Evolutionary conservation across 2,797 vertebrate genomes (phyloP).

Genomic region (Echeneis naucrates): DNA sequence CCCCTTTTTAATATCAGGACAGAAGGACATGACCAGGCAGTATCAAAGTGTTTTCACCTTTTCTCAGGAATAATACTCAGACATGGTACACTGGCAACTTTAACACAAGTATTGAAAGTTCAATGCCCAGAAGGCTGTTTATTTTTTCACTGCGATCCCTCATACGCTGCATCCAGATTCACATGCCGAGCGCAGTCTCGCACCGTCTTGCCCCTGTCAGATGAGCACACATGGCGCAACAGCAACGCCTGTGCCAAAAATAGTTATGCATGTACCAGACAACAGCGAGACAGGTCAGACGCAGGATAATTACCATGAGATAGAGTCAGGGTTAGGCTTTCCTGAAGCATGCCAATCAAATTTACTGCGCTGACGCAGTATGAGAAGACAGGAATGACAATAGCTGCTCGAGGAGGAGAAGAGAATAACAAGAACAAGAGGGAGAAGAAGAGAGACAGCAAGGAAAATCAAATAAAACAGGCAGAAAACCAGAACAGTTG

Average conservation of each 20-base stretch:
- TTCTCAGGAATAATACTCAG: conserved; percentile 20
- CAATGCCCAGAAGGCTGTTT: conserved; percentile 12
- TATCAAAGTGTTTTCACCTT: conserved; percentile 18
- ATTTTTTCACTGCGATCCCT: conserved; percentile 26
- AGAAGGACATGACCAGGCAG: conserved; percentile 39
- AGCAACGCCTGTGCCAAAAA: conserved; percentile 44
- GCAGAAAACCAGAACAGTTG: conserved; percentile 34
- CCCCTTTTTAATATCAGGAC: conserved; percentile 5
- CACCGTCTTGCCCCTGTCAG: not conserved
- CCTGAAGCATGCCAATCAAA: conserved; percentile 45
- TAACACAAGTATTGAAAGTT: conserved; percentile 54
- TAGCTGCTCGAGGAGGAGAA: conserved; percentile 37
- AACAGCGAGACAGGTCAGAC: conserved; percentile 67
- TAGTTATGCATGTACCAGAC: conserved; percentile 53
- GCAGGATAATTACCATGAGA: conserved; percentile 63
- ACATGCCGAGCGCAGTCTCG: not conserved
- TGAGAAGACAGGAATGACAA: conserved; percentile 54
- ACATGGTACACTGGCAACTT: conserved; percentile 42
- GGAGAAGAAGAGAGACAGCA: conserved; percentile 3
- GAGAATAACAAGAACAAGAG: not conserved
- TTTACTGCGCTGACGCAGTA: conserved; percentile 50
- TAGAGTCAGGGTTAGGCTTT: conserved; percentile 43
- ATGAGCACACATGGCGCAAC: not conserved
- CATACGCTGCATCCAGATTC: conserved; percentile 1
- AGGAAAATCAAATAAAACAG: conserved; percentile 12